Conservation (phyloP, 1,140 invertebrate species). For the Drosophila lini region DNA sequence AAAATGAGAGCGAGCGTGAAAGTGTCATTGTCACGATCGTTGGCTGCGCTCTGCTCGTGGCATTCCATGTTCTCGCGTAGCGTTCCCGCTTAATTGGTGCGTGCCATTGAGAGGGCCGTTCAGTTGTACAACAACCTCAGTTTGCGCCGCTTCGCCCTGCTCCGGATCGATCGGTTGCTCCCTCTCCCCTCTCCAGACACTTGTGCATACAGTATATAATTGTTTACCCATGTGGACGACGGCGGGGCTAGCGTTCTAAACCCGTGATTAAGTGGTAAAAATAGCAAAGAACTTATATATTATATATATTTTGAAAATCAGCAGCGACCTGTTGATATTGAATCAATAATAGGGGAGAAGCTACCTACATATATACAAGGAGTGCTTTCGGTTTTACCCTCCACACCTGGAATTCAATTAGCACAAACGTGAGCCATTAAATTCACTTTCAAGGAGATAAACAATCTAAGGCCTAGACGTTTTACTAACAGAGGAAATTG, state of each 20-base stretch:
- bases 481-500: neutral
- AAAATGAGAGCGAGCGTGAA: slow-evolving; percentile 70
- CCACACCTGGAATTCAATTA: slow-evolving; percentile 9
- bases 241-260: slow-evolving; percentile 7
- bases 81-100: slow-evolving; percentile 67
- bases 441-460: slow-evolving; percentile 13
- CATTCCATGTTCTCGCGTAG: slow-evolving; percentile 25
- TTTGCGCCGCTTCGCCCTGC: slow-evolving; percentile 41
- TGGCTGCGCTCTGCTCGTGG: slow-evolving; percentile 14
- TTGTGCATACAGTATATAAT: slow-evolving; percentile 44
- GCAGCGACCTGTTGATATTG: neutral
- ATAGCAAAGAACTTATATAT: neutral
- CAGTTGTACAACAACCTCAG: slow-evolving; percentile 55
- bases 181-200: slow-evolving; percentile 22
- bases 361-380: neutral
- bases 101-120: slow-evolving; percentile 35
- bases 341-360: neutral
- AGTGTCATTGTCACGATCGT: slow-evolving; percentile 59
- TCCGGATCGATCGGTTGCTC: slow-evolving; percentile 6
- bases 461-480: neutral
- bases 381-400: slow-evolving; percentile 1
- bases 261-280: slow-evolving; percentile 6
- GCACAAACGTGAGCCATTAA: neutral
- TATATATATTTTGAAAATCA: slow-evolving; percentile 4
- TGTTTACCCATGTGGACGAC: slow-evolving; percentile 37